Conservation (phyloP, 2,797 vertebrate genomes). For the Antrozous pallidus region DNA sequence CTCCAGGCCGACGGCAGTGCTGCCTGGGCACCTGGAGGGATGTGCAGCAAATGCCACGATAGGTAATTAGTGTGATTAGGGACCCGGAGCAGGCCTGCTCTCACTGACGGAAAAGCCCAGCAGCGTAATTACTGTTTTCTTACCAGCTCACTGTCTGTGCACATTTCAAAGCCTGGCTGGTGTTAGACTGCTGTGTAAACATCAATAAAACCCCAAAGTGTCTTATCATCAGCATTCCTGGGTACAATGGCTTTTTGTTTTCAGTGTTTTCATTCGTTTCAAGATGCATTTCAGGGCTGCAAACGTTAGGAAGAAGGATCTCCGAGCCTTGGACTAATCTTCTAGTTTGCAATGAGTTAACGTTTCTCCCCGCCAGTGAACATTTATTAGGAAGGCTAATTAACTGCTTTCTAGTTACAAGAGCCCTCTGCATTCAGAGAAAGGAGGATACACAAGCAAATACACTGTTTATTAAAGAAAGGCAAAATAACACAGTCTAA, state of each 20-base stretch:
- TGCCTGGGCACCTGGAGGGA: slow-evolving; percentile 68
- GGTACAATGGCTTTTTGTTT: slow-evolving; percentile 78
- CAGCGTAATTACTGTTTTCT: slow-evolving; percentile 86
- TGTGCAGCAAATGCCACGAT: slow-evolving; percentile 79
- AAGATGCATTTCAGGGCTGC: slow-evolving; percentile 75
- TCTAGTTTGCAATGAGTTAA: slow-evolving; percentile 82
- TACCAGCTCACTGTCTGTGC: slow-evolving; percentile 82
- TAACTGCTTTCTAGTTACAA: slow-evolving; percentile 85
- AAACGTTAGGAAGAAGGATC: slow-evolving; percentile 75
- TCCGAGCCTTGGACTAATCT: slow-evolving; percentile 76
- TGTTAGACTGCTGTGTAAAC: slow-evolving; percentile 84
- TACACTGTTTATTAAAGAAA: slow-evolving; percentile 83
- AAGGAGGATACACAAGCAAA: slow-evolving; percentile 80
- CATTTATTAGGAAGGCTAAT: slow-evolving; percentile 84
- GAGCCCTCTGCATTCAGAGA: slow-evolving; percentile 82
- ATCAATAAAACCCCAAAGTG: slow-evolving; percentile 85
- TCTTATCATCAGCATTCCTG: slow-evolving; percentile 80
- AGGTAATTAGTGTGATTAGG: slow-evolving; percentile 85
- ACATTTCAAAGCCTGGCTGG: slow-evolving; percentile 85
- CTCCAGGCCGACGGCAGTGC: slow-evolving; percentile 54
- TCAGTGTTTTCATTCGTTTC: slow-evolving; percentile 57
- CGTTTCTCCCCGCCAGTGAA: slow-evolving; percentile 82
- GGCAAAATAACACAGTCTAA: slow-evolving; percentile 74
- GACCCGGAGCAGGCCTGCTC: slow-evolving; percentile 81
- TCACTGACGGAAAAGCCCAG: slow-evolving; percentile 83